These are phyloP conservation scores for Ormyrus pomaceus DNA, from an alignment of 2,888 invertebrate genomes.

Conservation along the genomic window DNA sequence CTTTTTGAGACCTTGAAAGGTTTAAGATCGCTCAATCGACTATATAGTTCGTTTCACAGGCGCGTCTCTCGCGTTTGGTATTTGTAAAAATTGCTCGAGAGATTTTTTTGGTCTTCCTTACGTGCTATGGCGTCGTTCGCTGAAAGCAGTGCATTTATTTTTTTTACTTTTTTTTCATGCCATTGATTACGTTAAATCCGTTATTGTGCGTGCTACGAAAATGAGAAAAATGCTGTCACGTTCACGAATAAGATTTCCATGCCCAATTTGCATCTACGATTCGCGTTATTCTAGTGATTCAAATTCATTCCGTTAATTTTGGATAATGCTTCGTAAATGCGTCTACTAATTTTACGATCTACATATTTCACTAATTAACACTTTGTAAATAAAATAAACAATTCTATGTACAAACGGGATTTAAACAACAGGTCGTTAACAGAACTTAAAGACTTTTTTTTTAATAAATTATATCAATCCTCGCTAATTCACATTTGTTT, in stretches of 20 bases:
- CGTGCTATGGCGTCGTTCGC: constrained; percentile 46
- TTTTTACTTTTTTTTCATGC: constrained; percentile 33
- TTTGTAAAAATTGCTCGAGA: constrained; percentile 47
- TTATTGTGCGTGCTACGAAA: constrained; percentile 59
- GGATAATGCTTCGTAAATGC: constrained; percentile 11
- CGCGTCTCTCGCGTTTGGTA: constrained; percentile 6
- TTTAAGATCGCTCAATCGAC: constrained; percentile 16
- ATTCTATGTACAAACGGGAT: constrained; percentile 45
- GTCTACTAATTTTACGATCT: constrained; percentile 27
- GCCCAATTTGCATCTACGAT: constrained; percentile 45
- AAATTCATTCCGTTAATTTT: constrained; percentile 38
- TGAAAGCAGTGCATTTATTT: constrained; percentile 57
- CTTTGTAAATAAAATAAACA: constrained; percentile 43
- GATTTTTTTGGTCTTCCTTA: constrained; percentile 52
- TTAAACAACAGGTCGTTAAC: constrained; percentile 35
- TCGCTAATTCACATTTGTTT: constrained; percentile 19
- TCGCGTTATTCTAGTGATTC: constrained; percentile 22
- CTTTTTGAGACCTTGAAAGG: constrained; percentile 15
- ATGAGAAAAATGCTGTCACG: constrained; percentile 45
- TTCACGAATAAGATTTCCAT: constrained; percentile 45
- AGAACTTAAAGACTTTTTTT: constrained; percentile 33
- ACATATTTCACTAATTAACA: constrained; percentile 41
- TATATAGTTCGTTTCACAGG: constrained; percentile 16
- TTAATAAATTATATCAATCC: constrained; percentile 27
- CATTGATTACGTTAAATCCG: constrained; percentile 47